Percentiles rank a stretch among this genome's conserved stretches.
Evolutionary conservation across 2,113 vertebrate species (phyloP).

Genomic region (Neodontobutis hainanensis): DNA sequence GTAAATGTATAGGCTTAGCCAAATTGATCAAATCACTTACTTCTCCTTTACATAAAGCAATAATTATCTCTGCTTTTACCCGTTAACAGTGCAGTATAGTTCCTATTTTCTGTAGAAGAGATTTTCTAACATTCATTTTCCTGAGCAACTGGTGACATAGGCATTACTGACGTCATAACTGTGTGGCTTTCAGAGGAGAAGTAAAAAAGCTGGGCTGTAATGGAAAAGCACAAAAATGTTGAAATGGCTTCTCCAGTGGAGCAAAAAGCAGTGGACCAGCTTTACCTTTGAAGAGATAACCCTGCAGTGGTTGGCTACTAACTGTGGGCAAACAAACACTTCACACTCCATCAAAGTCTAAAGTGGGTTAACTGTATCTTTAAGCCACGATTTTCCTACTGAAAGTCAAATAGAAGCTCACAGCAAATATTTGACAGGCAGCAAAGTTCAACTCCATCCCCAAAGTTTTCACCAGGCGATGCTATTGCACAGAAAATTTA

Average conservation of each 20-base stretch:
- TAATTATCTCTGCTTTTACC: constrained; percentile 20
- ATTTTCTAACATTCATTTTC: constrained; percentile 25
- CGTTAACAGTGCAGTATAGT: neutral
- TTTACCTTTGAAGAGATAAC: constrained; percentile 13
- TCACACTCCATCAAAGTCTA: constrained; percentile 19
- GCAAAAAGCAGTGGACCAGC: neutral
- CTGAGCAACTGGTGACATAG: constrained; percentile 4
- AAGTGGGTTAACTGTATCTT: constrained; percentile 37
- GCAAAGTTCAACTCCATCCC: constrained; percentile 30
- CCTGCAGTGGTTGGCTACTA: neutral
- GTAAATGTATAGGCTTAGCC: too few species aligned
- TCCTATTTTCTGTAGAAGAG: neutral
- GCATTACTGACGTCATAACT: neutral
- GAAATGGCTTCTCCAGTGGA: neutral
- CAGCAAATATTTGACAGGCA: constrained; percentile 37
- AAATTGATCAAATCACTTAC: too few species aligned
- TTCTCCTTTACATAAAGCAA: neutral
- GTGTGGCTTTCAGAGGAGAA: neutral
- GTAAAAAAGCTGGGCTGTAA: constrained; percentile 1
- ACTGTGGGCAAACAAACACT: constrained; percentile 8
- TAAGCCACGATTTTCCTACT: constrained; percentile 12
- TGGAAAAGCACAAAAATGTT: constrained; percentile 26
- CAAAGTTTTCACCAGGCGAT: constrained; percentile 25
- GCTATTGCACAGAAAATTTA: neutral
- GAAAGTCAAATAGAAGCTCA: constrained; percentile 32